phyloP scores from a whole-genome alignment of 1,140 invertebrate species.

The Drosophila auraria region DNA sequence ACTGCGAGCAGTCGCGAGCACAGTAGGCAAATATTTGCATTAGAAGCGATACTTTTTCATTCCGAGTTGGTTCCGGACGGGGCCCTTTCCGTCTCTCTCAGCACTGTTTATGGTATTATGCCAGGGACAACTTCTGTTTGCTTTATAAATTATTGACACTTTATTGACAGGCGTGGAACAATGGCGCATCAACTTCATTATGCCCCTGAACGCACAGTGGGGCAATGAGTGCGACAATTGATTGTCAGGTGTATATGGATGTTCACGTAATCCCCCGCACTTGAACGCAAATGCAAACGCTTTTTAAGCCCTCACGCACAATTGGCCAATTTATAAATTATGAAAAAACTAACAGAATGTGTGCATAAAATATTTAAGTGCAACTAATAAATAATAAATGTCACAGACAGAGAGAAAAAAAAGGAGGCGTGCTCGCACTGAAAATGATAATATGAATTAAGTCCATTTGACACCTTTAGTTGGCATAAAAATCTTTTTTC shows the following conservation, averaged over 20 bases:
- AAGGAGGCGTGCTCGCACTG: neutral
- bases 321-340: slow-evolving; percentile 52
- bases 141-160: slow-evolving; percentile 84
- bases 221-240: slow-evolving; percentile 38
- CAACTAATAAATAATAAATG: slow-evolving; percentile 76
- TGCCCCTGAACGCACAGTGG: slow-evolving; percentile 64
- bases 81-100: neutral
- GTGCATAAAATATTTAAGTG: slow-evolving; percentile 70
- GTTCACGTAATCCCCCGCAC: slow-evolving; percentile 1
- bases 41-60: slow-evolving; percentile 52
- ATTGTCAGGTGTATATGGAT: slow-evolving; percentile 23
- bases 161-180: slow-evolving; percentile 71
- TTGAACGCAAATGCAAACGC: slow-evolving; percentile 31
- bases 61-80: slow-evolving; percentile 27
- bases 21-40: slow-evolving; percentile 77
- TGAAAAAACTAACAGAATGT: slow-evolving; percentile 42
- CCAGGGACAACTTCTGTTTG: slow-evolving; percentile 71
- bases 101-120: slow-evolving; percentile 64
- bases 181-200: slow-evolving; percentile 46
- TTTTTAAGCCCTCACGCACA: slow-evolving; percentile 40
- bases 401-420: slow-evolving; percentile 35
- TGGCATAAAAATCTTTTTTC: slow-evolving; percentile 62
- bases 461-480: slow-evolving; percentile 79
- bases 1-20: slow-evolving; percentile 39
- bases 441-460: slow-evolving; percentile 65